Conservation (phyloP, 2,797 vertebrate species). For the Pterois miles region DNA sequence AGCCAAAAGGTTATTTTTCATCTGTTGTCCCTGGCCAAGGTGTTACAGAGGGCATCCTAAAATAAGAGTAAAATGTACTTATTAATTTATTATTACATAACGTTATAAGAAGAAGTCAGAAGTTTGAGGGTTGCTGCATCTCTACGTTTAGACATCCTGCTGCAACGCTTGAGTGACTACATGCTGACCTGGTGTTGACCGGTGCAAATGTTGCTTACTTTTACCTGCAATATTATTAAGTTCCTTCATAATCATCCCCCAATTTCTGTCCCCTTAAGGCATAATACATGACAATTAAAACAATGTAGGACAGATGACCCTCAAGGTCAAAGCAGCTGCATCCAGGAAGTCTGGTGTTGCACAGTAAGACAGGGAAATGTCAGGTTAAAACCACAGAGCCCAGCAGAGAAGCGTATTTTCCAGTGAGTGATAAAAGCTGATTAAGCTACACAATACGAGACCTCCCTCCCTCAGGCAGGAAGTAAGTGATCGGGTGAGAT, state of each 20-base stretch:
- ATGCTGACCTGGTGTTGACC: conserved; percentile 17
- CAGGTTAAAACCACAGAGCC: conserved; percentile 1
- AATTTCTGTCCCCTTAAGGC: not conserved
- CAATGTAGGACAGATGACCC: conserved; percentile 2
- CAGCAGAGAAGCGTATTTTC: conserved; percentile 13
- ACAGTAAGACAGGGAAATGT: not conserved
- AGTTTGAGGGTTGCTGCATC: not conserved
- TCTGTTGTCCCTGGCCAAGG: too few species aligned
- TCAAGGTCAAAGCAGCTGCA: conserved; percentile 8
- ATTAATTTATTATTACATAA: too few species aligned
- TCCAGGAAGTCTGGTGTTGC: conserved; percentile 14
- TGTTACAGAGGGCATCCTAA: too few species aligned
- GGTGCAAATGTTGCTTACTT: not conserved
- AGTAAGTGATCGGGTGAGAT: conserved; percentile 45
- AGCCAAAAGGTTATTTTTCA: too few species aligned
- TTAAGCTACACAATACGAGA: conserved; percentile 43
- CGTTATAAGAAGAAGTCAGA: too few species aligned
- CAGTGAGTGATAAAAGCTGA: conserved; percentile 44
- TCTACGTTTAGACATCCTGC: not conserved
- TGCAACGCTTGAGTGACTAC: not conserved
- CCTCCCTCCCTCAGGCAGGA: conserved; percentile 48
- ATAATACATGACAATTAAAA: not conserved
- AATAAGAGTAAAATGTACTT: too few species aligned
- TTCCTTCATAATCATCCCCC: not conserved
- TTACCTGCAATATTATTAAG: not conserved